A percentile compares a stretch with the other conserved stretches of the same genome.
These are phyloP conservation scores for Sebastes variabilis DNA, from an alignment of 2,797 vertebrate species.

Conservation along the genomic window DNA sequence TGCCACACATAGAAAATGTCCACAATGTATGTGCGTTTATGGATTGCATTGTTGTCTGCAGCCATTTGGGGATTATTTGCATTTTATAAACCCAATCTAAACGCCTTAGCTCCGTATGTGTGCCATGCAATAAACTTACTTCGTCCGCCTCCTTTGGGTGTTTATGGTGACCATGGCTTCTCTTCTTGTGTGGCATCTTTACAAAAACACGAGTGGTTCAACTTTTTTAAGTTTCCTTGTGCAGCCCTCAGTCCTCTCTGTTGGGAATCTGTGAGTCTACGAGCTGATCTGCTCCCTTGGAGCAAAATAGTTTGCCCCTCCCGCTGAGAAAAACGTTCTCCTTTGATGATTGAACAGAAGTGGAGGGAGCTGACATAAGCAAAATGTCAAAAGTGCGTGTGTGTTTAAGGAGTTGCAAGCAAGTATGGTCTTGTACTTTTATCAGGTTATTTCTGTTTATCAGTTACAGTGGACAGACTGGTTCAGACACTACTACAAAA, in stretches of 20 bases:
- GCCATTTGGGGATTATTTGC: not conserved
- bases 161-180: constrained; percentile 67
- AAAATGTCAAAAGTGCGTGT: not conserved
- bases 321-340: constrained; percentile 22
- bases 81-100: not conserved
- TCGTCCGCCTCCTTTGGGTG: constrained; percentile 50
- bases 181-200: constrained; percentile 77
- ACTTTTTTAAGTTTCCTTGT: not conserved
- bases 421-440: not conserved
- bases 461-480: not conserved
- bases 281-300: not conserved
- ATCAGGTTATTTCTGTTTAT: not conserved
- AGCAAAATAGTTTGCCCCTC: constrained; percentile 57
- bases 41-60: not conserved
- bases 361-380: not conserved
- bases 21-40: not conserved
- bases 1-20: not conserved
- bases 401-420: not conserved
- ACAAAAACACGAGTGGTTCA: not conserved
- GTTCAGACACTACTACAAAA: not conserved
- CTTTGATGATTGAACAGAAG: not conserved
- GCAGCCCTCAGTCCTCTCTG: constrained; percentile 13
- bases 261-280: not conserved
- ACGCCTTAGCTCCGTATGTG: too few species aligned
- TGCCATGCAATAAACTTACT: constrained; percentile 49